Percentiles rank a stretch among this genome's conserved stretches.
phyloP scores from a whole-genome alignment of 2,888 invertebrate genomes.

The Eupithecia subfuscata region DNA sequence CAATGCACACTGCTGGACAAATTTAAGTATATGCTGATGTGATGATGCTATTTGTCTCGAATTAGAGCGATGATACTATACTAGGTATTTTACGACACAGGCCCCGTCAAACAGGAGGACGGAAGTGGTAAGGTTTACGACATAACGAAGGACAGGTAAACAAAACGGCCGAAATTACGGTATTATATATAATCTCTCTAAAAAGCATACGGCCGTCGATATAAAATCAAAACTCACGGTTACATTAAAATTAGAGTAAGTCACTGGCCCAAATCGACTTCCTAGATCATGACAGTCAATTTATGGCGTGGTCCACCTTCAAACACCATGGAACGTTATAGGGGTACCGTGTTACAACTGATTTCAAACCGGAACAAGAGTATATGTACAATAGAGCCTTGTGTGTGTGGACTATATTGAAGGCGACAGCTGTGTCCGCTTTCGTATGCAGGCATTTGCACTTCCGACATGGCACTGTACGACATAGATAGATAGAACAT shows the following conservation, averaged over 20 bases:
- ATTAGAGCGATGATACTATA: neutral
- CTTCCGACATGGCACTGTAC: conserved; percentile 8
- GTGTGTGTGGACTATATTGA: conserved; percentile 18
- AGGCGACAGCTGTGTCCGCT: conserved; percentile 29
- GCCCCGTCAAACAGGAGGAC: neutral
- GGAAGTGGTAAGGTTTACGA: neutral
- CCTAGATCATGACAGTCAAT: neutral
- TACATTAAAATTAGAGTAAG: neutral
- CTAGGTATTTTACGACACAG: neutral
- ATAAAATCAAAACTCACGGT: neutral
- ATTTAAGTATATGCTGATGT: neutral
- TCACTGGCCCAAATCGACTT: neutral
- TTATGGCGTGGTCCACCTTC: conserved; percentile 8
- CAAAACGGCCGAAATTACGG: neutral
- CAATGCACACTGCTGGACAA: no score
- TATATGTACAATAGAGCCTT: conserved; percentile 20
- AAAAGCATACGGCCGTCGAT: no score
- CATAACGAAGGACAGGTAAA: neutral
- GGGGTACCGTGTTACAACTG: neutral
- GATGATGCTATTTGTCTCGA: neutral
- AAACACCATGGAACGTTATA: neutral
- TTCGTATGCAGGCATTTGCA: conserved; percentile 24
- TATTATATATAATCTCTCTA: no score
- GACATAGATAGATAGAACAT: no score
- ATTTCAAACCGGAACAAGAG: conserved; percentile 15